Evolutionary conservation across 2,797 vertebrate species (phyloP).

Genomic region (Rousettus madagascariensis): DNA sequence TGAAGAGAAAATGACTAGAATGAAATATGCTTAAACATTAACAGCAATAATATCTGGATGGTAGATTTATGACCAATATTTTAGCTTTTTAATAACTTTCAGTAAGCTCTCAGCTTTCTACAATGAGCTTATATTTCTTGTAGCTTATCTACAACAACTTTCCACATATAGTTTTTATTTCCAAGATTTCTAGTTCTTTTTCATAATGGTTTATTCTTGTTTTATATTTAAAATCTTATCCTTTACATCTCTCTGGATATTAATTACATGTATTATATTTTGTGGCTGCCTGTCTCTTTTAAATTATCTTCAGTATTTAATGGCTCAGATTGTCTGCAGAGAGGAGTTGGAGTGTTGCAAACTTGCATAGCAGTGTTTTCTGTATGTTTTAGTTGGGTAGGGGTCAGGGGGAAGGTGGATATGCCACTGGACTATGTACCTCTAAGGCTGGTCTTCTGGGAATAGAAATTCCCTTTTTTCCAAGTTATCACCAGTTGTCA

Average conservation of each 20-base stretch:
- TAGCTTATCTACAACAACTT: neutral
- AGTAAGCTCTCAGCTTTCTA: neutral
- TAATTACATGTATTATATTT: neutral
- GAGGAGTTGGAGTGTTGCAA: neutral
- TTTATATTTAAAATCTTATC: neutral
- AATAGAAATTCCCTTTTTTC: neutral
- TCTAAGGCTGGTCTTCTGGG: neutral
- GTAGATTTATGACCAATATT: neutral
- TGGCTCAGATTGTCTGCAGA: neutral
- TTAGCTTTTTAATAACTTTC: constrained; percentile 10
- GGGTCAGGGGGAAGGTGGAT: neutral
- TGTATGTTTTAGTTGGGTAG: neutral
- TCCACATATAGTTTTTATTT: neutral
- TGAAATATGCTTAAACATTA: neutral
- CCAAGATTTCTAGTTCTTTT: constrained; percentile 8
- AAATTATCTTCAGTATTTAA: neutral
- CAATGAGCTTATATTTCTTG: constrained; percentile 1
- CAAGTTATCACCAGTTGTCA: neutral
- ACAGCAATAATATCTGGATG: neutral
- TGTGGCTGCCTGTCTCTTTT: neutral
- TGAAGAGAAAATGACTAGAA: neutral
- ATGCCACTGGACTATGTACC: neutral
- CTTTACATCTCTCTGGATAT: neutral
- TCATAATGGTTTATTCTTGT: neutral
- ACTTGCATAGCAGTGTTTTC: neutral